Conservation (phyloP, 2,113 vertebrate genomes). For the Ginglymostoma cirratum region DNA sequence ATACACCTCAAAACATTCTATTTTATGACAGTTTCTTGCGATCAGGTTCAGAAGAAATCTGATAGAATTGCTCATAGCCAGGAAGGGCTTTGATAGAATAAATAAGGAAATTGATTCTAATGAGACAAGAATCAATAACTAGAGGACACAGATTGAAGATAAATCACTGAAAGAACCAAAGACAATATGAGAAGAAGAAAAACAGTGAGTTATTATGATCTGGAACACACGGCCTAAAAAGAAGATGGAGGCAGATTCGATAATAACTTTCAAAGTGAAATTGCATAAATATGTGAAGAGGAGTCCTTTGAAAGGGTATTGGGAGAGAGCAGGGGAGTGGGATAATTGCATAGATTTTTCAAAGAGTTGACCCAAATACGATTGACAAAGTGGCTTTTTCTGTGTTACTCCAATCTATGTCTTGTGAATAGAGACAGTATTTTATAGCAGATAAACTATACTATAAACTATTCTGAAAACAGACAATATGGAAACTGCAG, state of each 20-base stretch:
- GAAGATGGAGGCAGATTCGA: neutral
- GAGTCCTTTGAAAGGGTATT: neutral
- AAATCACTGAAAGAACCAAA: neutral
- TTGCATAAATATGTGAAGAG: neutral
- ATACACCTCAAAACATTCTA: too few species aligned
- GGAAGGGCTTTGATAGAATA: neutral
- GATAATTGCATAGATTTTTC: neutral
- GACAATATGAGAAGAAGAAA: too few species aligned
- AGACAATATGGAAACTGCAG: neutral
- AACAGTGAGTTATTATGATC: neutral
- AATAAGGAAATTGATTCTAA: neutral
- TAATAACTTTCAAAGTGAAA: neutral
- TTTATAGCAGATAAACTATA: neutral
- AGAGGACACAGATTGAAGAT: neutral
- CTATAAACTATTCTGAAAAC: neutral
- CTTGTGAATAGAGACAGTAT: neutral
- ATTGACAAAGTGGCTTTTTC: neutral
- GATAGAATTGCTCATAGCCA: neutral
- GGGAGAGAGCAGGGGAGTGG: neutral
- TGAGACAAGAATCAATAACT: neutral
- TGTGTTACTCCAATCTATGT: neutral
- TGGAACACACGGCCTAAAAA: neutral
- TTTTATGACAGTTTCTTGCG: neutral
- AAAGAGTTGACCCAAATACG: neutral
- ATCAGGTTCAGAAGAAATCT: neutral